Evolutionary conservation across 2,113 vertebrate species (phyloP).

Genomic region (Nothocercus nigrocapillus): DNA sequence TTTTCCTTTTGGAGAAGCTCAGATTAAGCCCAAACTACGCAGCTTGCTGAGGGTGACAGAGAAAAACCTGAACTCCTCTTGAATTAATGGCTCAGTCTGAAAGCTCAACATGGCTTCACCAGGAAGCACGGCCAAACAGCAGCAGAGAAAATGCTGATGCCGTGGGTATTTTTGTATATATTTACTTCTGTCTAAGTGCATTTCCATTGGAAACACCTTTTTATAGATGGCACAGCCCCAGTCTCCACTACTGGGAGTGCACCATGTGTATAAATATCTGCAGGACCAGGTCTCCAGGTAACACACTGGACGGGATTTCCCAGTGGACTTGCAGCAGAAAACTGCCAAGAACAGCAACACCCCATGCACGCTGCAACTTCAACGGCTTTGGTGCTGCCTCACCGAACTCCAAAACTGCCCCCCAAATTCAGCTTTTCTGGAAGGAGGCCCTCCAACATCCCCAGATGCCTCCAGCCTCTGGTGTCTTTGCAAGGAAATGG

Average conservation of each 20-base stretch:
- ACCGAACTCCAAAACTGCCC: too few relatives aligned
- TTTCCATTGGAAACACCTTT: not conserved
- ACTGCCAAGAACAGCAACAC: not conserved
- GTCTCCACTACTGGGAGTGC: fast-evolving
- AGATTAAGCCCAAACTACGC: constrained; percentile 12
- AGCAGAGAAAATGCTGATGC: not conserved
- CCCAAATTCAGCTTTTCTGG: not conserved
- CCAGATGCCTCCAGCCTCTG: not conserved
- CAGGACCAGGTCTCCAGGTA: not conserved
- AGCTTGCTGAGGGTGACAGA: not conserved
- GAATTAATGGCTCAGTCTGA: not conserved
- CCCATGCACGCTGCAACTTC: not conserved
- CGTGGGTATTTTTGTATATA: not conserved
- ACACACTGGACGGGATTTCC: not conserved
- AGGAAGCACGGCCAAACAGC: not conserved
- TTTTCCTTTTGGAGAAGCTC: not conserved
- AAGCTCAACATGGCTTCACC: not conserved
- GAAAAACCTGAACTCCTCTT: not conserved
- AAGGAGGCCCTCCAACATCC: not conserved
- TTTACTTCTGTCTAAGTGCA: too few relatives aligned
- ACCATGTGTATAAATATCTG: fast-evolving
- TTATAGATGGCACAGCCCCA: not conserved
- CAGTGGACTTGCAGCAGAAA: not conserved
- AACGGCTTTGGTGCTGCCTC: not conserved
- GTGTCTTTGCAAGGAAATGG: not conserved